A percentile compares a stretch with the other conserved stretches of the same genome.
Evolutionary conservation across 2,797 vertebrate species (phyloP).

Genomic region (Clarias fuscus): DNA sequence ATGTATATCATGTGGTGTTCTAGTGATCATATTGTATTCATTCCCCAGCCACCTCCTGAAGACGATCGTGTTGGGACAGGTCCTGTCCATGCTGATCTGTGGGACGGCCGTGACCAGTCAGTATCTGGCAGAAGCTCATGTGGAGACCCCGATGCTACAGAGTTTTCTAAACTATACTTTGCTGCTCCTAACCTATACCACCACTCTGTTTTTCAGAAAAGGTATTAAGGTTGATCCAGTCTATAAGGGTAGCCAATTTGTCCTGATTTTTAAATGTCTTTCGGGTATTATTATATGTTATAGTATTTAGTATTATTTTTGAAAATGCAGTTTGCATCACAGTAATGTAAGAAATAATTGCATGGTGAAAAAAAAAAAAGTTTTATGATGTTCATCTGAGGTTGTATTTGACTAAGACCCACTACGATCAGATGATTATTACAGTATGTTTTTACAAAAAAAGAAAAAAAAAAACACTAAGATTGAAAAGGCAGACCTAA

Average conservation of each 20-base stretch:
- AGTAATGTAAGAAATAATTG: too few species aligned
- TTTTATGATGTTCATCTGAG: too few species aligned
- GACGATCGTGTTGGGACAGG: slow-evolving; percentile 85
- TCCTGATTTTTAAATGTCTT: too few species aligned
- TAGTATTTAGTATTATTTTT: too few species aligned
- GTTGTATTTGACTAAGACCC: too few species aligned
- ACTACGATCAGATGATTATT: too few species aligned
- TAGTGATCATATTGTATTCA: not conserved
- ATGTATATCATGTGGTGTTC: not conserved
- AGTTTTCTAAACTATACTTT: slow-evolving; percentile 91
- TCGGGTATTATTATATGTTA: too few species aligned
- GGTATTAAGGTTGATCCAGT: slow-evolving; percentile 67
- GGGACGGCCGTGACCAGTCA: slow-evolving; percentile 92
- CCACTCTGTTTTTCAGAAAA: slow-evolving; percentile 74
- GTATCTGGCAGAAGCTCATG: slow-evolving; percentile 74
- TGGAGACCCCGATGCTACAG: slow-evolving; percentile 91
- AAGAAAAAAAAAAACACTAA: too few species aligned
- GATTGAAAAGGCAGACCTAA: too few species aligned
- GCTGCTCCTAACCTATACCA: slow-evolving; percentile 84
- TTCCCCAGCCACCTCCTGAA: slow-evolving; percentile 83
- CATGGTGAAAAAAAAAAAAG: too few species aligned
- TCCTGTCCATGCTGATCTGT: slow-evolving; percentile 90
- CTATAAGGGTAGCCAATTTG: not conserved
- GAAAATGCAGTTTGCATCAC: too few species aligned
- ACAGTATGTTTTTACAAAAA: too few species aligned